These are phyloP conservation scores for Distichodus sexfasciatus DNA, from an alignment of 2,797 vertebrate genomes.

Conservation along the genomic window DNA sequence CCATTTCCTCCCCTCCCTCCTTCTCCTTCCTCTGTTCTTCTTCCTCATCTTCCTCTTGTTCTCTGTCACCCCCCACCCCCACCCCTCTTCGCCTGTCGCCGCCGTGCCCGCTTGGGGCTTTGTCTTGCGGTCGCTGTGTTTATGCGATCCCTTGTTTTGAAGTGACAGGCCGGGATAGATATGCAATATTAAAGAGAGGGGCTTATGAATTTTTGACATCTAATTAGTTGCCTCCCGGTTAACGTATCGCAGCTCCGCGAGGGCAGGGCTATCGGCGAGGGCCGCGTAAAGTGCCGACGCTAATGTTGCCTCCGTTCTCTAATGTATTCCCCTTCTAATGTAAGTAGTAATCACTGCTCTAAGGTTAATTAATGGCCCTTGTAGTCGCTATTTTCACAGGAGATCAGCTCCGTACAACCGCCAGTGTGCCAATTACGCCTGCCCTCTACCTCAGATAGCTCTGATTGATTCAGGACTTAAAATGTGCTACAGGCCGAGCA, in stretches of 20 bases:
- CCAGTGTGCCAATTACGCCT: constrained; percentile 64
- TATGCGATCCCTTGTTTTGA: constrained; percentile 96
- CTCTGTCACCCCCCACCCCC: constrained; percentile 49
- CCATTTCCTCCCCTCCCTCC: constrained; percentile 36
- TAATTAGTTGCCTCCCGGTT: constrained; percentile 98
- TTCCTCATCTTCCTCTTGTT: constrained; percentile 58
- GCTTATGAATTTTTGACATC: constrained; percentile 99
- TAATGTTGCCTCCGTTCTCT: constrained; percentile 81
- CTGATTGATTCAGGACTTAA: no score
- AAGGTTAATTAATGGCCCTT: constrained; percentile 95
- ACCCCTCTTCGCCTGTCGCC: constrained; percentile 48
- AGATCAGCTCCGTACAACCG: constrained; percentile 52
- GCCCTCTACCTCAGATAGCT: constrained; percentile 46
- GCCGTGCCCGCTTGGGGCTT: constrained; percentile 78
- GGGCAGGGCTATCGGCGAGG: constrained; percentile 81
- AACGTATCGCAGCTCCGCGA: constrained; percentile 93
- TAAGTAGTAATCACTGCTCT: constrained; percentile 93
- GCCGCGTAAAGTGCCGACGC: constrained; percentile 89
- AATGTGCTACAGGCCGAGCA: no score
- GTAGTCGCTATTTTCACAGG: constrained; percentile 49
- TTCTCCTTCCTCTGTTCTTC: constrained; percentile 42
- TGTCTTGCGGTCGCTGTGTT: constrained; percentile 88
- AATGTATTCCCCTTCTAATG: constrained; percentile 95
- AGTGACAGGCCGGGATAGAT: constrained; percentile 94
- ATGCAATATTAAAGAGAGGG: constrained; percentile 99